Evolutionary conservation across 2,888 invertebrate species (phyloP), one percentile per base, ranked within the genome.

Genomic region (Dorcus parallelipipedus): DNA sequence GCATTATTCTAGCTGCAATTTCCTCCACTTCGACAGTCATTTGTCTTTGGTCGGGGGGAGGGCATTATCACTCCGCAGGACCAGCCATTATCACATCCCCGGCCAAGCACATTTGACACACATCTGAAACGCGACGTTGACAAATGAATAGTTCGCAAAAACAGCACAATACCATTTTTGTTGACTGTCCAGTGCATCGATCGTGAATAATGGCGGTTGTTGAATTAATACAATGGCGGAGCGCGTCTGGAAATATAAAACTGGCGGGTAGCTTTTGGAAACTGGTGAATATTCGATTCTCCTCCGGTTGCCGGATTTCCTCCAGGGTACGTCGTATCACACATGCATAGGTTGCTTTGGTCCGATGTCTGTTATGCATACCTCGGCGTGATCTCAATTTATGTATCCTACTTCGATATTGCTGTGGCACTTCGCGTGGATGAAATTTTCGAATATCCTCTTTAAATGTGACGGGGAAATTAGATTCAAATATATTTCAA

Each of bases 391-490:
- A 60, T 52, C 60, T 62, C 63, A 60, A 65, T 64, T 65, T 66
- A 65, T 67, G 67, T 62, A 66, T 60, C 17, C 9, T n/a, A 20
- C 20, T 9, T 45, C 45, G 61, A 63, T 64, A 64, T 66, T 64
- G 60, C 53, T 55, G 58, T 38, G 26, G 58, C 26, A 33, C 26
- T 33, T 33, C 26, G 26, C 26, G 7, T 7, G 26, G 26, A 33
- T 33, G 26, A 33, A 33, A 33, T 33, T 33, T 7, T 33, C 26
- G 2, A 20, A 20, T 20, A 20, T 20, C 20, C 20, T 20, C 2
- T 20, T 20, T 20, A 33, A 33, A 33, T 33, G 26, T 33, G 26
- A 20, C 20, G 3, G 20, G 1, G 3, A 20, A 20, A 20, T 20
- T 20, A 20, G 20, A 20, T 20, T 3, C 20, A 20, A 20, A 20